Percentiles rank a stretch among this genome's conserved stretches.
phyloP scores from a whole-genome alignment of 1,140 invertebrate species.

The Bombus fervidus region DNA sequence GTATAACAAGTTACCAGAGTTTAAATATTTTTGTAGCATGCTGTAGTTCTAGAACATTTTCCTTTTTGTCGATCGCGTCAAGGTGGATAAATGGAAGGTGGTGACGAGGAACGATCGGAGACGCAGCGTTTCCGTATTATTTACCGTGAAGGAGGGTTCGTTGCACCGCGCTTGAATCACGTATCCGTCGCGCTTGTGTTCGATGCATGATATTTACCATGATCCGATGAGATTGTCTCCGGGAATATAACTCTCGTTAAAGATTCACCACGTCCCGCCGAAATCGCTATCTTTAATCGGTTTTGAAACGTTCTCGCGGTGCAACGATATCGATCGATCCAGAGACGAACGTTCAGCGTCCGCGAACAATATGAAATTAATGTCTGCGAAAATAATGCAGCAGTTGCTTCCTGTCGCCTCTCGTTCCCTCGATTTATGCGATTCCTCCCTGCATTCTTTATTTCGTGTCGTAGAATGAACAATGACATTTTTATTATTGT shows the following conservation, averaged over 20 bases:
- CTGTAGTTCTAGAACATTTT: background rate
- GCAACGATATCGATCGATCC: background rate
- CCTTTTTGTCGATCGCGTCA: background rate
- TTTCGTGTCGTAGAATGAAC: background rate
- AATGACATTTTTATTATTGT: background rate
- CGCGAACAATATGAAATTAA: background rate
- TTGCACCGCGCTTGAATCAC: background rate
- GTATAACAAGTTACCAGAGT: too few relatives aligned
- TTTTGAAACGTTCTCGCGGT: background rate
- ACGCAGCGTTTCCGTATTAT: slow-evolving; percentile 41
- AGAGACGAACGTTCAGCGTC: background rate
- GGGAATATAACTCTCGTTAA: slow-evolving; percentile 42
- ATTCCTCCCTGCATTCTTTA: background rate
- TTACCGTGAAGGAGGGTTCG: slow-evolving; percentile 4
- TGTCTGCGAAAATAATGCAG: background rate
- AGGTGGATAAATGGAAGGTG: background rate
- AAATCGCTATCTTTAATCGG: background rate
- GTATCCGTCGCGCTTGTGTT: background rate
- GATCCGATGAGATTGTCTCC: slow-evolving; percentile 4
- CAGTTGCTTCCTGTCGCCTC: background rate
- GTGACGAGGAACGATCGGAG: background rate
- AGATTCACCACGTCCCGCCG: slow-evolving; percentile 39
- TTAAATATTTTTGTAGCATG: background rate
- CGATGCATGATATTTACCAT: slow-evolving; percentile 43
- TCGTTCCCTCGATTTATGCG: background rate